These are phyloP conservation scores for Dynastes grantii DNA, from an alignment of 2,888 invertebrate genomes.

Conservation along the genomic window DNA sequence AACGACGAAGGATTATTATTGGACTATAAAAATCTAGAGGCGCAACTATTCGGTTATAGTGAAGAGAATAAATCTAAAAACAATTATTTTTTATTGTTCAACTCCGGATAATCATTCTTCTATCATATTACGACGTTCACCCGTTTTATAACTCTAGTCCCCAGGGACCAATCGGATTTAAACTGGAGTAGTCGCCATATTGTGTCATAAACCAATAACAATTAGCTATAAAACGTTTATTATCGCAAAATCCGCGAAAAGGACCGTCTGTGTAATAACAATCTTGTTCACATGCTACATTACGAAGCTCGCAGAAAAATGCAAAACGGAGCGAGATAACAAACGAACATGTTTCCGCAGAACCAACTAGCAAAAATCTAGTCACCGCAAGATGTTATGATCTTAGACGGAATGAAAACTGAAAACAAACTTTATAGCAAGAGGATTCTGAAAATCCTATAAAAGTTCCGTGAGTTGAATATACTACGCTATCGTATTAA, in stretches of 20 bases:
- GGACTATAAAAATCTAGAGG: constrained; percentile 21
- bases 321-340: constrained; percentile 51
- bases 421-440: constrained; percentile 56
- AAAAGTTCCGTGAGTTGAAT: constrained; percentile 51
- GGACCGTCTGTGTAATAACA: constrained; percentile 50
- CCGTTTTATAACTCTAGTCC: constrained; percentile 67
- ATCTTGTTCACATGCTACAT: constrained; percentile 40
- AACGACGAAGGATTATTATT: constrained; percentile 33
- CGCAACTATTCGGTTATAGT: constrained; percentile 22
- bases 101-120: constrained; percentile 62
- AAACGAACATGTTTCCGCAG: constrained; percentile 43
- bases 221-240: constrained; percentile 71
- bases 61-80: constrained; percentile 58
- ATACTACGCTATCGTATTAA: constrained; percentile 2
- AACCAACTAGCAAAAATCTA: constrained; percentile 47
- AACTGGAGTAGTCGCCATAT: constrained; percentile 70
- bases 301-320: constrained; percentile 57
- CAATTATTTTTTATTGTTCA: constrained; percentile 67
- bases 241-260: constrained; percentile 61
- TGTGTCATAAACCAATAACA: constrained; percentile 71
- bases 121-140: constrained; percentile 65
- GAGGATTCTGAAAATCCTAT: constrained; percentile 53
- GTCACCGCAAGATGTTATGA: constrained; percentile 59
- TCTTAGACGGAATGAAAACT: constrained; percentile 56
- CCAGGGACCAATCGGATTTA: constrained; percentile 70